These are phyloP conservation scores for Limnephilus marmoratus DNA, from an alignment of 2,888 invertebrate species.

Conservation along the genomic window DNA sequence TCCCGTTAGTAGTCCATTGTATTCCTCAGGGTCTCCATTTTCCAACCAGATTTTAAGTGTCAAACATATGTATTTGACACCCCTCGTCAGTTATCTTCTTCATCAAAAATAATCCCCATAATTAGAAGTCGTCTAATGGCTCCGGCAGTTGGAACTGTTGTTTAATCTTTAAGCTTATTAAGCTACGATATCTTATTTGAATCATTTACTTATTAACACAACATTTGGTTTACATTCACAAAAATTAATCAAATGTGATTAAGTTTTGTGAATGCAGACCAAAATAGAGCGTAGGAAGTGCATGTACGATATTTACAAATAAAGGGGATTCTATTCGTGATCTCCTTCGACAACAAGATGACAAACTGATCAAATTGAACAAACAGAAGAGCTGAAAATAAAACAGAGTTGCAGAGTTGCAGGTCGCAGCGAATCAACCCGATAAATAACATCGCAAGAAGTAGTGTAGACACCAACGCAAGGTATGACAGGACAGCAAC, in stretches of 20 bases:
- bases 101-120: too few relatives aligned
- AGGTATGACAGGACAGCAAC: slow-evolving; percentile 43
- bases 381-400: not conserved
- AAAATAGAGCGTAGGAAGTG: not conserved
- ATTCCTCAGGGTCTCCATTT: not conserved
- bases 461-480: slow-evolving; percentile 51
- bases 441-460: slow-evolving; percentile 3
- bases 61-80: not conserved
- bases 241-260: not conserved
- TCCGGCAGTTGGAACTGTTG: too few relatives aligned
- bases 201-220: not conserved
- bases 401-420: not conserved
- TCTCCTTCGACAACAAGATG: not conserved
- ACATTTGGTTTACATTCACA: too few relatives aligned
- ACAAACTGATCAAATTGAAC: not conserved
- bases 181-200: too few relatives aligned
- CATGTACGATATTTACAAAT: not conserved
- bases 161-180: too few relatives aligned
- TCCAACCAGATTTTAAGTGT: not conserved
- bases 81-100: not conserved
- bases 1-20: too few relatives aligned
- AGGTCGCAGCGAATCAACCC: not conserved
- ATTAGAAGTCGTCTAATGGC: too few relatives aligned
- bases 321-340: not conserved
- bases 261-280: not conserved